Base-by-base conservation (phyloP, 2,888 invertebrate genomes). In the Amiota communis region DNA sequence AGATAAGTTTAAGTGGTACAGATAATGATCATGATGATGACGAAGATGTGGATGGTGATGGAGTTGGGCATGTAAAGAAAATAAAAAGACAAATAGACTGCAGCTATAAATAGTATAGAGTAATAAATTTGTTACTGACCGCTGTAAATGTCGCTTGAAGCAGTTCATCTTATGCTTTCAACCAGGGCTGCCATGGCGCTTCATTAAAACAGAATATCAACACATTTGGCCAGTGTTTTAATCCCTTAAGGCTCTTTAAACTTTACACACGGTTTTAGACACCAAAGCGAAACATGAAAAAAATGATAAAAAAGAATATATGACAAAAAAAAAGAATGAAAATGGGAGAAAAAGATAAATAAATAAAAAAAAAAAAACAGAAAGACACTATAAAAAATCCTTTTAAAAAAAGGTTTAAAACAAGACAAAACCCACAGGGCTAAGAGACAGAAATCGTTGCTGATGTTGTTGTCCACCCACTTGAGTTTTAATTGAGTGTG, bases 401-500 rank as follows among this genome's bases (percentile, higher is more conserved):
- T 70, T 65, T 36, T 56, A 65, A 65, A 64, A 69, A 71, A 65
- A 65, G 63, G 71, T 51, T 71, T 17, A 71, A 53, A 49, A 13
- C 49, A n/a, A 56, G 47, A 8, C 10, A 20, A 20, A 36, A 68
- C 51, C 63, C 13, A 63, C 36, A 63, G 59, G 59, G n/a, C 20
- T 48, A 20, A 36, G 23, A 17, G 65, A 20, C 17, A 76, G 69
- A 75, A 73, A 74, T 68, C 36, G 6, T 36, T 36, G 8, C 36
- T 36, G 36, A 36, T 36, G 36, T 23, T 51, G 53, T n/a, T 76
- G 76, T 75, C 75, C 75, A 77, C 68, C 74, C 76, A 76, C 86
- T 87, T 87, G 81, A 85, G 86, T 87, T 87, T 87, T 87, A 87
- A 87, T 87, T 87, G 87, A 86, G 87, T 87, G 88, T 86, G 85